A percentile compares a stretch with the other conserved stretches of the same genome.
phyloP scores from a whole-genome alignment of 2,797 vertebrate genomes.

The Cossypha dichroa region DNA sequence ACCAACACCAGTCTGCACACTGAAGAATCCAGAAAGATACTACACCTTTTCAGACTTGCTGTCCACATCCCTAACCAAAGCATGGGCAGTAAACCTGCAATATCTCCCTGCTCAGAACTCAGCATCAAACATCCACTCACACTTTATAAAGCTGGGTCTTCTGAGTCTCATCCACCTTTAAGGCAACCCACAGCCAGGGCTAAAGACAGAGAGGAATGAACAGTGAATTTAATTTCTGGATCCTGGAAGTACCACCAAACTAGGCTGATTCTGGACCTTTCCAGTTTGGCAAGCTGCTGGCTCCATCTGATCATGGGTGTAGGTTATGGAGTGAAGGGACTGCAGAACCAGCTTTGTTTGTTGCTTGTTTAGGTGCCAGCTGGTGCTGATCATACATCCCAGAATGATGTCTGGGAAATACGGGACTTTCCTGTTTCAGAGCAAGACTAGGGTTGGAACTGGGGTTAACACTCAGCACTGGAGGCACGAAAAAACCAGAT shows the following conservation, averaged over 20 bases:
- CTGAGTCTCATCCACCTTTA: not conserved
- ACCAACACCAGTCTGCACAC: not conserved
- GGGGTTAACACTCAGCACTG: not conserved
- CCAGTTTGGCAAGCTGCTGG: not conserved
- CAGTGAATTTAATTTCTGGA: not conserved
- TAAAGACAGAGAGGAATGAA: not conserved
- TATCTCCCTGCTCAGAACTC: not conserved
- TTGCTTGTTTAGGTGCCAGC: not conserved
- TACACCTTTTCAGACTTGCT: not conserved
- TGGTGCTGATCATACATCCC: not conserved
- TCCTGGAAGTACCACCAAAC: not conserved
- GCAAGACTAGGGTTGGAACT: not conserved
- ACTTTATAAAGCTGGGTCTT: not conserved
- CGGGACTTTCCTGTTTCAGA: conserved; percentile 6
- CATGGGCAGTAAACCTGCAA: not conserved
- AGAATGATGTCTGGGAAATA: not conserved
- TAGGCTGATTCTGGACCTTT: not conserved
- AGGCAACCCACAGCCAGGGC: not conserved
- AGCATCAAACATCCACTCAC: not conserved
- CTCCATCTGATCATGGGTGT: not conserved
- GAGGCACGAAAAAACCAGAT: not conserved
- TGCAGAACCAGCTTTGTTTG: conserved; percentile 20
- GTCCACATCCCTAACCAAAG: not conserved
- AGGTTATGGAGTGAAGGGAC: not conserved
- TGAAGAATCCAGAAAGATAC: not conserved